These are phyloP conservation scores for Anisognathus igniventris DNA, from an alignment of 2,797 vertebrate genomes.

Conservation along the genomic window DNA sequence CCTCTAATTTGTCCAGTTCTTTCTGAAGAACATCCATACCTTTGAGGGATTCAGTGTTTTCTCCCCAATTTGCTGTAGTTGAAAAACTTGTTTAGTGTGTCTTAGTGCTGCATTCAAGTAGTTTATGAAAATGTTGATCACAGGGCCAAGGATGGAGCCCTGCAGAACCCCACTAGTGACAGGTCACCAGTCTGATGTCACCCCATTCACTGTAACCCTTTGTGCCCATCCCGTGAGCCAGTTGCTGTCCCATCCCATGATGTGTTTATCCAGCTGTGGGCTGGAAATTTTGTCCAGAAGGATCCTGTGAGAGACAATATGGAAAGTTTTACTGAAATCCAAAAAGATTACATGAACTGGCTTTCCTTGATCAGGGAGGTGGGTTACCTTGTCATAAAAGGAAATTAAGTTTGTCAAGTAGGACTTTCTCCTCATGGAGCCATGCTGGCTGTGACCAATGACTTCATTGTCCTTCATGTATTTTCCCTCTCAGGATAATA, in stretches of 20 bases:
- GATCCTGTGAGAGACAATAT: not conserved
- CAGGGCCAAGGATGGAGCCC: not conserved
- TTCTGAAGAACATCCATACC: not conserved
- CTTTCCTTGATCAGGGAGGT: not conserved
- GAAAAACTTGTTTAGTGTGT: not conserved
- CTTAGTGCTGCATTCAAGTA: not conserved
- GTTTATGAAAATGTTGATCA: not conserved
- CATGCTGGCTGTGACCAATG: not conserved
- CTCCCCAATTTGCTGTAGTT: not conserved
- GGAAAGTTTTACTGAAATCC: not conserved
- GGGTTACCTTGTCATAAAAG: not conserved
- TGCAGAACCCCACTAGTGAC: not conserved
- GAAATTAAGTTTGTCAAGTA: not conserved
- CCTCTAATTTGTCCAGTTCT: not conserved
- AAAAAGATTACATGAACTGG: not conserved
- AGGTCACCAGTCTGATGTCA: not conserved
- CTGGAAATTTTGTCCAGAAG: not conserved
- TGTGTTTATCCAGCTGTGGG: not conserved
- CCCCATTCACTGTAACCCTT: not conserved
- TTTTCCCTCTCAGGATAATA: not conserved
- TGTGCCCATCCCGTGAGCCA: rapidly evolving
- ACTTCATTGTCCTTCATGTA: not conserved
- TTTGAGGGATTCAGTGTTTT: not conserved
- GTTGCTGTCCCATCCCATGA: rapidly evolving
- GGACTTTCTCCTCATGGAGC: not conserved